phyloP scores from a whole-genome alignment of 2,113 vertebrate species.

The Tachysurus vachellii region DNA sequence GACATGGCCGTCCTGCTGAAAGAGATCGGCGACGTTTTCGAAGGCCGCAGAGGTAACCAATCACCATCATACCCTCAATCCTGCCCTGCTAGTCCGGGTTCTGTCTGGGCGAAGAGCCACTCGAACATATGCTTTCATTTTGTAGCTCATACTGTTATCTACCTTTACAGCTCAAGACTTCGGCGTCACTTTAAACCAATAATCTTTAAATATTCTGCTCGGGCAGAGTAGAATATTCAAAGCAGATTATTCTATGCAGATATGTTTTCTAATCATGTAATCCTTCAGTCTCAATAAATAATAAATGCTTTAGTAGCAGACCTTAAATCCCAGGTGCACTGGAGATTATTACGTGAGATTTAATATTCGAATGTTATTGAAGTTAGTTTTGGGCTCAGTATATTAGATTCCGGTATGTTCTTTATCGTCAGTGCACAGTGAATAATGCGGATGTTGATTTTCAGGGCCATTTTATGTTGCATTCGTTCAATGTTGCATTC shows the following conservation, averaged over 20 bases:
- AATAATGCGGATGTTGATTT: not conserved
- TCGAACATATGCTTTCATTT: not conserved
- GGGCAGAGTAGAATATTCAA: not conserved
- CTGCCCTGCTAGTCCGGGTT: not conserved
- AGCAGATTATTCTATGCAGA: not conserved
- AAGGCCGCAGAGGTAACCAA: constrained; percentile 87
- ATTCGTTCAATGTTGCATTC: not conserved
- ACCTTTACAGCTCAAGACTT: not conserved
- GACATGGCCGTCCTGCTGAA: constrained; percentile 89
- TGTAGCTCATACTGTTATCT: not conserved
- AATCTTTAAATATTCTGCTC: not conserved
- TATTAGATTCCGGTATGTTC: not conserved
- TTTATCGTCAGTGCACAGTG: not conserved
- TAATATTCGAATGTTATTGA: not conserved
- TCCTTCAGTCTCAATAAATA: not conserved
- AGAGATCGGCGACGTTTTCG: constrained; percentile 93
- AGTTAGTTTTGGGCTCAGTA: not conserved
- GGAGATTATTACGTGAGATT: not conserved
- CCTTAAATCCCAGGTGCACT: not conserved
- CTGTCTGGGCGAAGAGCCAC: not conserved
- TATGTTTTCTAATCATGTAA: not conserved
- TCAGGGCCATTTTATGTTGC: not conserved
- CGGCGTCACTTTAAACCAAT: not conserved
- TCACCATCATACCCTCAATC: not conserved
- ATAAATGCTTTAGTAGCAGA: not conserved